A percentile compares a stretch with the other conserved stretches of the same genome.
Conservation (phyloP, 2,888 invertebrate genomes). For the Halictus ligatus region DNA sequence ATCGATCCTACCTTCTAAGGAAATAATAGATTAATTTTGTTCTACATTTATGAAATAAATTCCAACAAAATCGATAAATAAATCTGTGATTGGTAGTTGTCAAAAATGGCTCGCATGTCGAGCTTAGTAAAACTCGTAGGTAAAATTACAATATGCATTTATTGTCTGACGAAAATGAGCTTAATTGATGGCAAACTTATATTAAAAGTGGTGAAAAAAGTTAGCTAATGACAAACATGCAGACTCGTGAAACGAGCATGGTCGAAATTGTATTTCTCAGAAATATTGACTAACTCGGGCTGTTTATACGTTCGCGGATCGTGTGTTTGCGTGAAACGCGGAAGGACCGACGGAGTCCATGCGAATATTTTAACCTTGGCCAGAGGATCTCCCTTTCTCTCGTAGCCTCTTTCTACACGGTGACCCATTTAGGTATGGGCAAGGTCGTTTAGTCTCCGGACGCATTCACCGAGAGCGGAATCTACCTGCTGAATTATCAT, state of each 20-base stretch:
- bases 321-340: constrained; percentile 29
- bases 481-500: constrained; percentile 53
- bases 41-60: no score
- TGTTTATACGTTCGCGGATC: neutral
- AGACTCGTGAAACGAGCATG: neutral
- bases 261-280: neutral
- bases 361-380: constrained; percentile 59
- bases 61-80: no score
- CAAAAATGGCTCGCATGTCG: no score
- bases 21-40: no score
- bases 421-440: constrained; percentile 62
- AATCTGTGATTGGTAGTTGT: no score
- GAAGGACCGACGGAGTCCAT: constrained; percentile 33
- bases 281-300: neutral
- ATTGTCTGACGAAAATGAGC: no score
- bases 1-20: no score
- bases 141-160: no score
- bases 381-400: constrained; percentile 57
- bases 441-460: constrained; percentile 59
- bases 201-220: neutral
- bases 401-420: constrained; percentile 55
- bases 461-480: constrained; percentile 43
- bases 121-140: no score
- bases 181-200: no score
- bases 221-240: neutral